phyloP scores from a whole-genome alignment of 2,113 vertebrate genomes.

The Nothobranchius furzeri region DNA sequence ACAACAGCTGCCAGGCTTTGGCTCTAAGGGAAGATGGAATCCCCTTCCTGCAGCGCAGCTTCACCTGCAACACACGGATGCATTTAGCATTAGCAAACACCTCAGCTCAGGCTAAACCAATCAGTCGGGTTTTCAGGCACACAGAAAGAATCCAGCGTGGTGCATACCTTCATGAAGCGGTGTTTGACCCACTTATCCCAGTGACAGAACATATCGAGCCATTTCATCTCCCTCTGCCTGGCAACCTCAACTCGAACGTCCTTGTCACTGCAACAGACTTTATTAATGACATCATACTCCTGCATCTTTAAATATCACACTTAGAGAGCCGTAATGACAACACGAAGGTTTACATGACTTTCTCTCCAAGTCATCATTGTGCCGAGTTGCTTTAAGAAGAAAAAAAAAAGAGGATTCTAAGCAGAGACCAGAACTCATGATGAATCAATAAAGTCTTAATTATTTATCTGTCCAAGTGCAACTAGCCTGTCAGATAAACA shows the following conservation, averaged over 20 bases:
- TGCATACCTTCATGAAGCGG: constrained; percentile 88
- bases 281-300: background rate
- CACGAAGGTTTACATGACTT: constrained; percentile 8
- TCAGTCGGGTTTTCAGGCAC: background rate
- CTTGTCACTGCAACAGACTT: constrained; percentile 76
- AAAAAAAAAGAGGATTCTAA: background rate
- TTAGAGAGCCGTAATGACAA: no score
- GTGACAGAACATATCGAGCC: constrained; percentile 90
- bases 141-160: background rate
- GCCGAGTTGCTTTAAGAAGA: background rate
- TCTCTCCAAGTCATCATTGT: background rate
- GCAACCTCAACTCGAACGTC: constrained; percentile 85
- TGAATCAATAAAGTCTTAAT: constrained; percentile 49
- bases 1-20: constrained; percentile 90
- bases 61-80: constrained; percentile 78
- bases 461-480: constrained; percentile 50
- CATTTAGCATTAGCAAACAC: background rate
- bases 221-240: constrained; percentile 90
- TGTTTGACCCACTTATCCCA: constrained; percentile 93
- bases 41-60: constrained; percentile 90
- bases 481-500: constrained; percentile 43
- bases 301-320: no score
- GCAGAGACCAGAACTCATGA: background rate
- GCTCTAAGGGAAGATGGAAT: constrained; percentile 88
- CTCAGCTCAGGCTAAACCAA: background rate